These are phyloP conservation scores for Semnornis frantzii DNA, from an alignment of 2,113 vertebrate genomes.

Conservation along the genomic window DNA sequence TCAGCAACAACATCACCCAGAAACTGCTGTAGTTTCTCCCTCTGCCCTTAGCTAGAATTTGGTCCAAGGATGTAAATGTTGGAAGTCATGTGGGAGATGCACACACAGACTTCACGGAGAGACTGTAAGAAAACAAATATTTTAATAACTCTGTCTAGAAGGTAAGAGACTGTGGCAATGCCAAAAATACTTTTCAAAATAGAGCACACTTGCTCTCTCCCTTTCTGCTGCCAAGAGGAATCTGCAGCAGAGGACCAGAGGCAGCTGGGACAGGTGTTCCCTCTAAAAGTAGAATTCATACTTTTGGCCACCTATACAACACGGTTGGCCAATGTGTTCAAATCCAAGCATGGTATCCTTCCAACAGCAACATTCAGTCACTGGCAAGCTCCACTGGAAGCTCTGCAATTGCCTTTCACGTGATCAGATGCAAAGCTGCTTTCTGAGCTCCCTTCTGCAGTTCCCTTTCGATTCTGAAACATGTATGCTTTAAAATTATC, in stretches of 20 bases:
- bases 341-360: conserved; percentile 18
- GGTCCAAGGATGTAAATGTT: background rate
- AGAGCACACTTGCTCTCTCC: conserved; percentile 2
- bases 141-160: conserved; percentile 18
- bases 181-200: conserved; percentile 45
- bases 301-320: conserved; percentile 45
- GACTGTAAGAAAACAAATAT: background rate
- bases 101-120: background rate
- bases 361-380: conserved; percentile 15
- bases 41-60: background rate
- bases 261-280: conserved; percentile 56
- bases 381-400: conserved; percentile 24
- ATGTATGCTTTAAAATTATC: background rate
- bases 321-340: background rate
- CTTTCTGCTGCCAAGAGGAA: conserved; percentile 32
- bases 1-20: background rate
- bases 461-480: background rate
- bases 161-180: background rate
- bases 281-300: conserved; percentile 56
- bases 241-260: background rate
- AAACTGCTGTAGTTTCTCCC: background rate
- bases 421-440: background rate
- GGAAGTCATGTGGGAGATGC: background rate
- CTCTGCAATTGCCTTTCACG: background rate
- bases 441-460: background rate